phyloP scores from a whole-genome alignment of 2,888 invertebrate species.

The Kuschelorhynchus macadamiae region DNA sequence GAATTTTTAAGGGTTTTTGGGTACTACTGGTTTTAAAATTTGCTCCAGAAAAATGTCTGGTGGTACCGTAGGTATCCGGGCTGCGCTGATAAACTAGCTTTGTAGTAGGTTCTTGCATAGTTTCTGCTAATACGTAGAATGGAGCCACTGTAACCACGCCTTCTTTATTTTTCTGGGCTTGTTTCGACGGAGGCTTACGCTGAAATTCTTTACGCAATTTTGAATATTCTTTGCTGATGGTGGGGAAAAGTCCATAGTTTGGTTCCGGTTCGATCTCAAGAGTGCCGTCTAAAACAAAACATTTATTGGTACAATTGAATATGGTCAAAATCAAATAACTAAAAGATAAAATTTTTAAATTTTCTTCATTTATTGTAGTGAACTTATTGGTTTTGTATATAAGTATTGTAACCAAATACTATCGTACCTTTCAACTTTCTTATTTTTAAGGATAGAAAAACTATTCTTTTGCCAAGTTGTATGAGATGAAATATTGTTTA shows the following conservation, averaged over 20 bases:
- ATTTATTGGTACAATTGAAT: not conserved
- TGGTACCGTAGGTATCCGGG: slow-evolving; percentile 60
- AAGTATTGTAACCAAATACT: no score
- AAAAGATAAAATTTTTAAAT: not conserved
- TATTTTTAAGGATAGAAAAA: no score
- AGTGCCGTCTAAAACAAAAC: slow-evolving; percentile 69
- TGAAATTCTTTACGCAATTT: slow-evolving; percentile 70
- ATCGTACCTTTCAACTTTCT: no score
- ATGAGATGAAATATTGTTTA: no score
- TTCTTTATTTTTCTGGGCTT: slow-evolving; percentile 29
- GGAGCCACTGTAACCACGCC: slow-evolving; percentile 54
- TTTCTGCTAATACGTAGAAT: slow-evolving; percentile 62
- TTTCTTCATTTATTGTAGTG: not conserved
- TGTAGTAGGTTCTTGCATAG: slow-evolving; percentile 51
- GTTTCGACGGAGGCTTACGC: slow-evolving; percentile 34
- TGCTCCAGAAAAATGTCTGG: slow-evolving; percentile 59
- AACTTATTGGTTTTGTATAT: no score
- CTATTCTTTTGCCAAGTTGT: no score
- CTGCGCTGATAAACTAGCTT: slow-evolving; percentile 56
- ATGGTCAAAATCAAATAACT: no score
- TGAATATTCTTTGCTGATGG: slow-evolving; percentile 71
- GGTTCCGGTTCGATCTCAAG: slow-evolving; percentile 71
- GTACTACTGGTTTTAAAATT: slow-evolving; percentile 56
- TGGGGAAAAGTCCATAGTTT: slow-evolving; percentile 70
- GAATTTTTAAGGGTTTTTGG: slow-evolving; percentile 35